Base-by-base conservation (phyloP, 1,140 invertebrate genomes). In the Aphaenogaster floridana region DNA sequence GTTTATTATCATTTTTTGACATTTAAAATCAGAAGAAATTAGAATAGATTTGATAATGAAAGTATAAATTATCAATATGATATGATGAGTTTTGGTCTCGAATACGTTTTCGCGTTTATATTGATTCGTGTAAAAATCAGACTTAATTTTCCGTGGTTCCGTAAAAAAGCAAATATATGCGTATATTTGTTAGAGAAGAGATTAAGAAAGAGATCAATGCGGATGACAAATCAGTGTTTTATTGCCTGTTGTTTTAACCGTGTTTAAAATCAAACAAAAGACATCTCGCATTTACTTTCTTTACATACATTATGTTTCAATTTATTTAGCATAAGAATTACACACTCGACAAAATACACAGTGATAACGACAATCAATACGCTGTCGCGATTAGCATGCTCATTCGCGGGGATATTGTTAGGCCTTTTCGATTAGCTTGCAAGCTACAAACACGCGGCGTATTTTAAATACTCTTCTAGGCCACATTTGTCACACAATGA, bases 11-110 rank as follows among this genome's bases (percentile, higher is more conserved):
- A 28, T 81, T 42, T 77, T 86, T 71, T 42, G 71, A 80, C 57
- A 66, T 66, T 81, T 78, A 69, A 87, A 85, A 64, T 64, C 42
- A 61, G 61, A 76, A 86, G 66, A 86, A 90, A 28, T 28, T 28
- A 28, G 28, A 28, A 81, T 77, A 77, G 54, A 81, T 59, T 71
- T 59, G 74, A 79, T n/a, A 54, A 54, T 28, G 21, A 89, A 88
- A 87, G 50, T 63, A 78, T 83, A 63, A 74, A 68, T 90, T 85
- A 76, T 86, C 54, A 36, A 77, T 84, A 86, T 91, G 86, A 89
- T 81, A 87, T 89, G 66, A 61, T 71, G 79, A 90, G 78, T 87
- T 78, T 90, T 89, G 80, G 88, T 92, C 28, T 28, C 90, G 85
- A 81, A 90, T 88, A 87, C 34, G 42, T 54, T 76, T 64, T 50